Evolutionary conservation across 2,888 invertebrate genomes (phyloP), one percentile per base, ranked within the genome.

Genomic region (Apeira syringaria): DNA sequence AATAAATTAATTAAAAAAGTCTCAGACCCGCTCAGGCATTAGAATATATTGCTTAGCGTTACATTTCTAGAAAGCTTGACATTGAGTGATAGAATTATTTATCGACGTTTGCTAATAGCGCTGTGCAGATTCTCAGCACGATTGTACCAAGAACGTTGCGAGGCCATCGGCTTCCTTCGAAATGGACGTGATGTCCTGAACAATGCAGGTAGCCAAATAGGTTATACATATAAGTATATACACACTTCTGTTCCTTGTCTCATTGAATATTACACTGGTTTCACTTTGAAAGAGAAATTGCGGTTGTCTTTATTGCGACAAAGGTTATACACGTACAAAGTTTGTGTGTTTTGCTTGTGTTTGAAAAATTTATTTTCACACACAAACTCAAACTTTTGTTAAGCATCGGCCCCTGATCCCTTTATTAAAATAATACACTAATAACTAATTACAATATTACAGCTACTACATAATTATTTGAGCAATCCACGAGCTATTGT

Each of bases 111-210:
- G 47, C 37, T 56, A 47, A 49, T 53, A 49, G 17, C 22, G 20
- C 35, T 34, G 47, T 68, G 60, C 56, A 59, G 66, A 83, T 80
- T 83, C 84, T 59, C 39, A 22, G 53, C 80, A 79, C 82, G 77
- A 64, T 57, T 69, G 53, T 72, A 74, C 75, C 71, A 75, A 83
- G 79, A 81, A 75, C 74, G 63, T 40, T 33, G 47, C 79, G 80
- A 83, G 84, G 84, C 75, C 83, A 60, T 68, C 77, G 74, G 74
- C 80, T 79, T 78, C 80, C 77, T 68, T 57, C 50, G 47, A 47
- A 49, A 50, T 49, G 52, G 53, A 60, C 65, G 67, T 69, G 65
- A 67, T 66, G 60, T 50, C 47, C 49, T 42, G 47, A 49, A 46
- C 47, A 34, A 47, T 44, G 15, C 17, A 18, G 10, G 17, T 22